These are phyloP conservation scores for Sturnira hondurensis DNA, from an alignment of 2,113 vertebrate species.

Conservation along the genomic window DNA sequence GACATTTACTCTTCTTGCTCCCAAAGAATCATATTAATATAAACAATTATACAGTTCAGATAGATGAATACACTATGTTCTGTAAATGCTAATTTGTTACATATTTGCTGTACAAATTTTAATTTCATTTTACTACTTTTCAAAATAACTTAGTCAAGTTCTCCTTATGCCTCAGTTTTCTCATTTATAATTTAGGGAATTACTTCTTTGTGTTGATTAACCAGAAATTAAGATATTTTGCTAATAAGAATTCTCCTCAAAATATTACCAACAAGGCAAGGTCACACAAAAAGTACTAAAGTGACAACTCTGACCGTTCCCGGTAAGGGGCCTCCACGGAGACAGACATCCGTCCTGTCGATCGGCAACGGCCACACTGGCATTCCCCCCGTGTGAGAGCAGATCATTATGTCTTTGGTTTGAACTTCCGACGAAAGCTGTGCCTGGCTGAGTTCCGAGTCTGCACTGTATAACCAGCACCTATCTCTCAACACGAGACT, in stretches of 20 bases:
- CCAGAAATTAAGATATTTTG: background rate
- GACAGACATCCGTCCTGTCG: background rate
- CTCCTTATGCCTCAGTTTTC: background rate
- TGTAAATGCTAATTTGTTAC: background rate
- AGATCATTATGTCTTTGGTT: background rate
- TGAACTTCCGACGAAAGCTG: background rate
- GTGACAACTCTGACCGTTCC: background rate
- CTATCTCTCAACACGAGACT: background rate
- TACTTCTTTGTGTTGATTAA: background rate
- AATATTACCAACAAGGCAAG: background rate
- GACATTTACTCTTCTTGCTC: background rate
- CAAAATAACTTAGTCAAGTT: background rate
- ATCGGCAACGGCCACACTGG: background rate
- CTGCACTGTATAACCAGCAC: background rate
- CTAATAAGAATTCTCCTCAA: background rate
- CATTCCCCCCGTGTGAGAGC: background rate
- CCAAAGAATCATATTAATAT: background rate
- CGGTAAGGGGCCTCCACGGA: background rate
- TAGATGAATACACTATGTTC: background rate
- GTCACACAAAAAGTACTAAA: background rate
- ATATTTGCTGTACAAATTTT: background rate
- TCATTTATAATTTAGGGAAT: background rate
- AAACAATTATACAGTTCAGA: slow-evolving; percentile 9
- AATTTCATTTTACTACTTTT: slow-evolving; percentile 10
- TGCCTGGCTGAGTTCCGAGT: background rate